Evolutionary conservation across 2,113 vertebrate species (phyloP).

Genomic region (Ammodytes dubius): DNA sequence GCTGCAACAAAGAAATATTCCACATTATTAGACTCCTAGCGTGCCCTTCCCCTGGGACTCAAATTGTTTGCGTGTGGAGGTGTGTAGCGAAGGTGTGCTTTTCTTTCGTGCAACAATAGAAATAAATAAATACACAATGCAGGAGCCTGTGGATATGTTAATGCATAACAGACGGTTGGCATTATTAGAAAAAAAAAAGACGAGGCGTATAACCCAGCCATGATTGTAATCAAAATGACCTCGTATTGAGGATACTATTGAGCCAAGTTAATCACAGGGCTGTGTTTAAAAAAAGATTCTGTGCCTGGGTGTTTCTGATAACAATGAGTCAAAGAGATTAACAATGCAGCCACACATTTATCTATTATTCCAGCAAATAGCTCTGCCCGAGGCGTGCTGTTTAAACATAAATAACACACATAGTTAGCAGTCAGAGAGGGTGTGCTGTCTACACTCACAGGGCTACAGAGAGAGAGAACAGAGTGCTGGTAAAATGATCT

Average conservation of each 20-base stretch:
- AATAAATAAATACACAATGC: slow-evolving; percentile 65
- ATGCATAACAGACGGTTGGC: slow-evolving; percentile 71
- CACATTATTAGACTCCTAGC: slow-evolving; percentile 70
- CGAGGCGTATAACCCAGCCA: slow-evolving; percentile 44
- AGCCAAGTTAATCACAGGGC: slow-evolving; percentile 22
- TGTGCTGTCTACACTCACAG: slow-evolving; percentile 45
- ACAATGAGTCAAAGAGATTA: slow-evolving; percentile 57
- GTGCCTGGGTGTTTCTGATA: slow-evolving; percentile 63
- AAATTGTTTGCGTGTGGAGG: slow-evolving; percentile 61
- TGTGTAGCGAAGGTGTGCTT: slow-evolving; percentile 45
- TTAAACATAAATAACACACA: slow-evolving; percentile 29
- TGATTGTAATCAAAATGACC: slow-evolving; percentile 60
- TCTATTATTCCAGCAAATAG: slow-evolving; percentile 39
- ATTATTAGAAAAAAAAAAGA: slow-evolving; percentile 36
- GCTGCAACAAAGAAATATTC: slow-evolving; percentile 60
- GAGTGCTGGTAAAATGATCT: slow-evolving; percentile 57
- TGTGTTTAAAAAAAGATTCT: slow-evolving; percentile 35
- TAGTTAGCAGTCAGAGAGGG: slow-evolving; percentile 59
- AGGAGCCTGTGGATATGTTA: slow-evolving; percentile 66
- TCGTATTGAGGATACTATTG: slow-evolving; percentile 32
- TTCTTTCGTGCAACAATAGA: slow-evolving; percentile 37
- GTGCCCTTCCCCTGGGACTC: slow-evolving; percentile 56
- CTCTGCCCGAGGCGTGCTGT: slow-evolving; percentile 33
- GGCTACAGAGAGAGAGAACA: slow-evolving; percentile 28
- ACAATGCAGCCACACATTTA: slow-evolving; percentile 37